Conservation (phyloP, 2,797 vertebrate genomes). For the Takifugu rubripes region DNA sequence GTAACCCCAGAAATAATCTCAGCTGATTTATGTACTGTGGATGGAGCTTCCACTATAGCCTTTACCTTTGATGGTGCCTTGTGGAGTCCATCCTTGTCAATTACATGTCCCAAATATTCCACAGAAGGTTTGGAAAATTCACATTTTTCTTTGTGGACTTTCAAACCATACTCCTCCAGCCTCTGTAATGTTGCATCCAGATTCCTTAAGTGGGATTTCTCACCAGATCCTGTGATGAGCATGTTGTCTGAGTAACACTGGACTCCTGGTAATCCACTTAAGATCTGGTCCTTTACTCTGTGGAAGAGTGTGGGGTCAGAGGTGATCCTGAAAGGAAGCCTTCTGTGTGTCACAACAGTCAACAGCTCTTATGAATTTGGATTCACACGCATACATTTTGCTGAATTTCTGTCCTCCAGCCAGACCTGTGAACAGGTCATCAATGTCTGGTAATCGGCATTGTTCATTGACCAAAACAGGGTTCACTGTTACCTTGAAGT, state of each 20-base stretch:
- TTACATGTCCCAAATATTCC: slow-evolving; percentile 10
- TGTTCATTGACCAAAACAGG: not conserved
- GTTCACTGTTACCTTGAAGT: slow-evolving; percentile 6
- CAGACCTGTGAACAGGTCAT: not conserved
- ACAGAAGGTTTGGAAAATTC: slow-evolving; percentile 13
- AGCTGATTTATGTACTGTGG: not conserved
- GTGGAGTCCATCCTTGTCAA: not conserved
- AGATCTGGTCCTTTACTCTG: not conserved
- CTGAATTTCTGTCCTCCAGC: not conserved
- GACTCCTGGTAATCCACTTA: not conserved
- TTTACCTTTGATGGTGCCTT: slow-evolving; percentile 2
- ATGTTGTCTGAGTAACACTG: not conserved
- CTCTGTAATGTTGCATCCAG: not conserved
- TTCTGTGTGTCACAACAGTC: not conserved
- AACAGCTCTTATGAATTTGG: not conserved
- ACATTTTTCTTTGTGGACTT: slow-evolving; percentile 11
- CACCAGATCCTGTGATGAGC: not conserved
- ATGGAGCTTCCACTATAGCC: not conserved
- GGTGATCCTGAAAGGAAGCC: not conserved
- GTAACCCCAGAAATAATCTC: slow-evolving; percentile 6
- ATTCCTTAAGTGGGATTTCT: not conserved
- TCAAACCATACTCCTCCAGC: not conserved
- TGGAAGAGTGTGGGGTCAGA: not conserved
- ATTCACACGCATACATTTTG: not conserved
- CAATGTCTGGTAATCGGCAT: not conserved